Conservation (phyloP, 2,888 invertebrate genomes). For the Drosophila ezoana region DNA sequence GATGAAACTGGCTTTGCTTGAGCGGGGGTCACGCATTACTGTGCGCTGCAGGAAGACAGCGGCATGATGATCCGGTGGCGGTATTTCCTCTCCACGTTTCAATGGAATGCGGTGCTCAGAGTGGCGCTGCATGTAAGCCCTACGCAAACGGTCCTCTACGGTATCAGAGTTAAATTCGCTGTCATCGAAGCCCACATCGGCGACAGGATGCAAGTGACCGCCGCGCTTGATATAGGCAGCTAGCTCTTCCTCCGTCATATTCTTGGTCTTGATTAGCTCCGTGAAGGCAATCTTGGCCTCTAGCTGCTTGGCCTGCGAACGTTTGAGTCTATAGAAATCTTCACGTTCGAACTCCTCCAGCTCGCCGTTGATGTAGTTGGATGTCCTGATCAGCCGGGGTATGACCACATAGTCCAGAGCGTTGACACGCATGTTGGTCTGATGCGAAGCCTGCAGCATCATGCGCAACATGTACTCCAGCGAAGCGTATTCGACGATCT, state of each 20-base stretch:
- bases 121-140: conserved; percentile 10
- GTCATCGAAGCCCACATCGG: conserved; percentile 53
- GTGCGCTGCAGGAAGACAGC: not conserved
- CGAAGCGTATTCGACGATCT: conserved; percentile 66
- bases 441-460: conserved; percentile 55
- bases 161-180: conserved; percentile 13
- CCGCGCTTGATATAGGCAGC: conserved; percentile 27
- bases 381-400: conserved; percentile 68
- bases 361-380: conserved; percentile 71
- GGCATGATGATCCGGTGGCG: not conserved
- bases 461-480: conserved; percentile 61
- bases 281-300: conserved; percentile 72
- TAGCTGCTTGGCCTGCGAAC: conserved; percentile 80
- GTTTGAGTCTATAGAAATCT: conserved; percentile 81
- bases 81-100: not conserved
- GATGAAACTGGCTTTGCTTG: conserved; percentile 30
- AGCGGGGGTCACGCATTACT: conserved; percentile 9
- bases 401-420: conserved; percentile 78
- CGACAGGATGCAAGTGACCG: conserved; percentile 25
- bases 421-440: conserved; percentile 80
- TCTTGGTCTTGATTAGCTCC: conserved; percentile 57
- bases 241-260: conserved; percentile 54
- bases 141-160: conserved; percentile 12
- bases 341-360: conserved; percentile 81
- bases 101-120: not conserved